Evolutionary conservation across 1,140 invertebrate species (phyloP).

Genomic region (Calosoma granatense): DNA sequence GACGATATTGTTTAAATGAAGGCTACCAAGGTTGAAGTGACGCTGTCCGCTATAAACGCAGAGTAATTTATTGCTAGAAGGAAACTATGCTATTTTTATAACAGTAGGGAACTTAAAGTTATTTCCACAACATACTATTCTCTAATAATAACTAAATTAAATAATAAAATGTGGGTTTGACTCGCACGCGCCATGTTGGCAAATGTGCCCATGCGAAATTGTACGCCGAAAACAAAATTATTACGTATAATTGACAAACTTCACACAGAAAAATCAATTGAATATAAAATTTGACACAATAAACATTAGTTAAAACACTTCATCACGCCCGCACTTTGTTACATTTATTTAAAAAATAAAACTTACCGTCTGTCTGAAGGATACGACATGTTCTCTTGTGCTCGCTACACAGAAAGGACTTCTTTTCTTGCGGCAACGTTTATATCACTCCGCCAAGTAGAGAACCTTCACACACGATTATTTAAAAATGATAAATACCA

Average conservation of each 20-base stretch:
- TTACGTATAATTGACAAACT: slow-evolving; percentile 21
- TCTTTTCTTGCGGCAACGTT: slow-evolving; percentile 23
- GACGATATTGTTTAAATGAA: background rate
- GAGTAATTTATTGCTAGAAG: background rate
- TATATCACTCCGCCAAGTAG: slow-evolving; percentile 28
- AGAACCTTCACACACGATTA: background rate
- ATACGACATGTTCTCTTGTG: slow-evolving; percentile 65
- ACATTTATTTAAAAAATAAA: slow-evolving; percentile 29
- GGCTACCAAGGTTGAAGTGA: background rate
- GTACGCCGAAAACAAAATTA: slow-evolving; percentile 23
- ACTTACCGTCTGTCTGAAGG: slow-evolving; percentile 63
- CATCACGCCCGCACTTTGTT: slow-evolving; percentile 16
- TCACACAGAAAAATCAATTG: slow-evolving; percentile 7
- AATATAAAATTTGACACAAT: slow-evolving; percentile 11
- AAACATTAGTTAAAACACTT: slow-evolving; percentile 16
- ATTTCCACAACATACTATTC: slow-evolving; percentile 6
- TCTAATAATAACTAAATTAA: slow-evolving; percentile 3
- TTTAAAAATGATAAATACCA: background rate
- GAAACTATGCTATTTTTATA: slow-evolving; percentile 6
- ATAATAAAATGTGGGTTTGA: slow-evolving; percentile 37
- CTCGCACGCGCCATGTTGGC: slow-evolving; percentile 60
- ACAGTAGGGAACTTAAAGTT: background rate
- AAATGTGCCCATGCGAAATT: slow-evolving; percentile 39
- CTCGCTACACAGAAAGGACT: slow-evolving; percentile 60
- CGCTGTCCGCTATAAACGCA: background rate